Evolutionary conservation across 2,797 vertebrate genomes (phyloP).

Genomic region (Harpagifer antarcticus): DNA sequence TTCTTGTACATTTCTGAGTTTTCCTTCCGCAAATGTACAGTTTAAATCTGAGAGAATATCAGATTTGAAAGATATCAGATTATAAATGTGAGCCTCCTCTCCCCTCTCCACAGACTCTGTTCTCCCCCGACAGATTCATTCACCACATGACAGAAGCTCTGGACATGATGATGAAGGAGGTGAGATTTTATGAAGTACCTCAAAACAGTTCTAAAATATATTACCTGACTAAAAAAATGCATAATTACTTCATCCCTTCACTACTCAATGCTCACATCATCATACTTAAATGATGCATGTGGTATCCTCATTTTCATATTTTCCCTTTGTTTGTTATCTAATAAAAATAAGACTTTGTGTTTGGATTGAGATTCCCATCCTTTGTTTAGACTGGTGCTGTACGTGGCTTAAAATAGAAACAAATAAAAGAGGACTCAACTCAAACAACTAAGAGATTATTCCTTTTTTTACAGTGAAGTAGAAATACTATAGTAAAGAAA

Average conservation of each 20-base stretch:
- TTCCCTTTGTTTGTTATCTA: too few species aligned
- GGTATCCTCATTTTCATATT: background rate
- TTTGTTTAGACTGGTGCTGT: background rate
- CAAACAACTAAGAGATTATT: background rate
- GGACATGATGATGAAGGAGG: constrained; percentile 78
- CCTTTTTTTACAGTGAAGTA: too few species aligned
- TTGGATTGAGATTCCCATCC: too few species aligned
- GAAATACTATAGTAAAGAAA: too few species aligned
- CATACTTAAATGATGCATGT: too few species aligned
- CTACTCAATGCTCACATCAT: background rate
- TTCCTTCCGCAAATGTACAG: too few species aligned
- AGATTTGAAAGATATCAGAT: background rate
- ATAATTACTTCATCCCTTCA: background rate
- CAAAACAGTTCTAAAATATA: background rate
- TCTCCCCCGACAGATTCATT: constrained; percentile 77
- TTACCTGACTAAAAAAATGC: background rate
- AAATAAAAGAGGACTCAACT: background rate
- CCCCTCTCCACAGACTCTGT: constrained; percentile 63
- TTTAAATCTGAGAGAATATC: too few species aligned
- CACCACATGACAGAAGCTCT: constrained; percentile 71
- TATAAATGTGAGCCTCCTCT: background rate
- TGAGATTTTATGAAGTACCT: constrained; percentile 25
- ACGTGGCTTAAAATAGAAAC: constrained; percentile 12
- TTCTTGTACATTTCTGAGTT: too few species aligned
- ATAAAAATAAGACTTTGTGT: too few species aligned